A percentile compares a stretch with the other conserved stretches of the same genome.
phyloP scores from a whole-genome alignment of 2,888 invertebrate genomes.

The Ophonus ardosiacus region DNA sequence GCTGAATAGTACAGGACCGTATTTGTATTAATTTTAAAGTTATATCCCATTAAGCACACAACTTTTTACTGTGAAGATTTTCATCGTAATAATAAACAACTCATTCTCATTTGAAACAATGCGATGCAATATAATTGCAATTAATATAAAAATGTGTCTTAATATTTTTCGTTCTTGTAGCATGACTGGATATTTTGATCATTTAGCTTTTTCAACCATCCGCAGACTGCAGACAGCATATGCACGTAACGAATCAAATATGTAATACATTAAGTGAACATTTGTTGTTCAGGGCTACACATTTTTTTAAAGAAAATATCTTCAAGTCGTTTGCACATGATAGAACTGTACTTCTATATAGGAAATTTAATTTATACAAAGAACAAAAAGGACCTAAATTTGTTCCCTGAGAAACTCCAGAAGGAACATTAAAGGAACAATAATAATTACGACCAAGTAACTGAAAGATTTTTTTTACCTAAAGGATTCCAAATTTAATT shows the following conservation, averaged over 20 bases:
- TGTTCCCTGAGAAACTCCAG: too few relatives aligned
- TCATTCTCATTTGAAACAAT: background rate
- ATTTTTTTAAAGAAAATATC: too few relatives aligned
- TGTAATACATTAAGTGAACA: constrained; percentile 11
- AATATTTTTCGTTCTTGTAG: background rate
- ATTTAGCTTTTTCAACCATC: constrained; percentile 31
- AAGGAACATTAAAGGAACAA: background rate
- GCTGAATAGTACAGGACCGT: too few relatives aligned
- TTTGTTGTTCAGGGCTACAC: background rate
- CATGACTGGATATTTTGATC: constrained; percentile 22
- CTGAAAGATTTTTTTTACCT: background rate
- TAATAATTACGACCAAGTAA: background rate
- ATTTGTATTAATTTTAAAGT: too few relatives aligned
- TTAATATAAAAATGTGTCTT: background rate
- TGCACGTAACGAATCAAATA: constrained; percentile 32
- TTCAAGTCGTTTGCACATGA: too few relatives aligned
- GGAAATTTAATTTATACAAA: too few relatives aligned
- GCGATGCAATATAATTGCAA: background rate
- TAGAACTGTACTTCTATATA: too few relatives aligned
- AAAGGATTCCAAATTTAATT: background rate
- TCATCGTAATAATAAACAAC: too few relatives aligned
- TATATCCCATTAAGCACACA: too few relatives aligned
- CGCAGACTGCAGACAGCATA: background rate
- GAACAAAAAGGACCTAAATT: too few relatives aligned
- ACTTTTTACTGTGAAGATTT: too few relatives aligned